Evolutionary conservation across 2,888 invertebrate genomes (phyloP), one percentile per base, ranked within the genome.

Genomic region (Xestia xanthographa): DNA sequence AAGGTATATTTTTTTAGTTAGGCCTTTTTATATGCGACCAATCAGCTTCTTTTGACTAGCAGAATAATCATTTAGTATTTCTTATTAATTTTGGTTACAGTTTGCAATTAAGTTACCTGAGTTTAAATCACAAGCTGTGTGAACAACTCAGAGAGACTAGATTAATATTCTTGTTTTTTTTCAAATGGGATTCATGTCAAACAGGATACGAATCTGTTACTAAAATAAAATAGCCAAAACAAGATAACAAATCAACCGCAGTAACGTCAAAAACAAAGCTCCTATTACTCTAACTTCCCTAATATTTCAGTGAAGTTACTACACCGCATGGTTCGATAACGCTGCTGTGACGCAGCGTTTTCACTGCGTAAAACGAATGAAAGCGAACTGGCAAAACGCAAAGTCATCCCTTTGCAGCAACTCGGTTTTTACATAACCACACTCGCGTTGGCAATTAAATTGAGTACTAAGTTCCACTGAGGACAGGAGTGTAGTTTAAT

Each of bases 321-420:
- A 83, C 77, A 82, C 70, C 67, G 41, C 72, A 72, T 82, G 80
- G 83, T 86, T 84, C 82, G 86, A 87, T 88, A 89, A 90, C 84
- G 86, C 84, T 79, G 75, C 79, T 78, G 76, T 90, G 91, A 91
- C 88, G 82, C 58, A 73, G 89, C 89, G 72, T 67, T 88, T 89
- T 77, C 79, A 71, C 79, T 77, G 75, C 88, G 83, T 87, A 84
- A 87, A 86, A 86, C 79, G 85, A 83, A 87, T 78, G 82, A 83
- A 85, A 88, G 87, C 88, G 75, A 89, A 88, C 83, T 81, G 69
- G 72, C 53, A 76, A 88, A 86, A 77, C 50, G 86, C 87, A 67
- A 43, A 86, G 87, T 90, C 91, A 89, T 82, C 69, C 72, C 50
- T 86, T 82, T 83, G 78, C 85, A 79, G 75, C 69, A 74, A 85